Evolutionary conservation across 2,888 invertebrate species (phyloP), one percentile per base, ranked within the genome.

Genomic region (Nemoura dubitans): DNA sequence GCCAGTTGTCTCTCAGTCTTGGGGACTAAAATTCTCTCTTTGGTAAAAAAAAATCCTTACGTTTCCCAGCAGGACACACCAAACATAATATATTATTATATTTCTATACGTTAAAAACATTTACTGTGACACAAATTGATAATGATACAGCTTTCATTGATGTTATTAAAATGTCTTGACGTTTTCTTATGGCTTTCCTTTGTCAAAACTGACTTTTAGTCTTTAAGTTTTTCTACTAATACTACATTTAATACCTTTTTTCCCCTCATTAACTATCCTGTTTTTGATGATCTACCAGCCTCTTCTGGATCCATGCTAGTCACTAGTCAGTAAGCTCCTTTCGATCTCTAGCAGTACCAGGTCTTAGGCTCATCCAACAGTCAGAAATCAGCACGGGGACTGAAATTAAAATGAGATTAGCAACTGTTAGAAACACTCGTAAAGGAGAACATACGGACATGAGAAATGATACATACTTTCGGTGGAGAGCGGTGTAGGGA

Each of bases 401-500:
- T 82, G 80, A 28, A 77, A 80, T 27, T 7, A 28, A 86, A 81
- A 78, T 76, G 36, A 14, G 1, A 16, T 3, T 3, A 85, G n/a
- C n/a, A 81, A 5, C 5, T 81, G 3, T 81, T 81, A 6, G 5
- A n/a, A 29, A 84, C 59, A 43, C 76, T 30, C 36, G 10, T 36
- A 36, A 36, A 3, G 5, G 3, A 36, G 3, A 36, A 10, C 36
- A 36, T 36, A 36, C 36, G 10, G 36, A 36, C 5, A 36, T 36
- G 36, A 10, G 36, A 10, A 3, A 36, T 10, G 36, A 59, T 21
- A 16, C 91, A 90, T 90, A 92, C 91, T 92, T 92, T 89, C 92
- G 93, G 88, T 92, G 92, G 5, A 93, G 92, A 81, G 93, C 92
- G 7, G 92, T 92, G 89, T 94, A 94, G 0, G 94, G 94, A 6